Conservation (phyloP, 2,888 invertebrate genomes). For the Meghimatium bilineatum region DNA sequence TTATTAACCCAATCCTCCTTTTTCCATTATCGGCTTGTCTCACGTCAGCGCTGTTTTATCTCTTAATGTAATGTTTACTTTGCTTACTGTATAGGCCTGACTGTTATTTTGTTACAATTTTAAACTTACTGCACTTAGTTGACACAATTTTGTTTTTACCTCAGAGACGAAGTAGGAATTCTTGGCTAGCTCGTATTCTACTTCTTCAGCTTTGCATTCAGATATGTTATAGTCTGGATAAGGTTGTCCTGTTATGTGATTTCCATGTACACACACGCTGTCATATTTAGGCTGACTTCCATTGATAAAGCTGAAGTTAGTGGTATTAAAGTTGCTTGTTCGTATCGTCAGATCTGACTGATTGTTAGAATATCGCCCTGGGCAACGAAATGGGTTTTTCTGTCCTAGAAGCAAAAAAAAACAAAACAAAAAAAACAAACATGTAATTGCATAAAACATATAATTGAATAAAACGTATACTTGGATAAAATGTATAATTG, state of each 20-base stretch:
- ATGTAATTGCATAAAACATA: too few relatives aligned
- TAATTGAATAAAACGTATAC: too few relatives aligned
- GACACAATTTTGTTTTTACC: background rate
- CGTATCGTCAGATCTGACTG: background rate
- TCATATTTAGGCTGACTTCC: background rate
- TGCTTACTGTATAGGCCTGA: too few relatives aligned
- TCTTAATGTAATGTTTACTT: too few relatives aligned
- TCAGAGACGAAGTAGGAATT: slow-evolving; percentile 19
- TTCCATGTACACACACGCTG: background rate
- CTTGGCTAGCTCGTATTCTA: slow-evolving; percentile 23
- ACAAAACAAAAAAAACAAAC: too few relatives aligned
- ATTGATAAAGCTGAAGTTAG: background rate
- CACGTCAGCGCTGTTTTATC: too few relatives aligned
- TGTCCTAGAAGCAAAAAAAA: background rate
- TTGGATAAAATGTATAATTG: too few relatives aligned
- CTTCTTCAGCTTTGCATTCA: background rate
- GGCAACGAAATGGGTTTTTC: slow-evolving; percentile 26
- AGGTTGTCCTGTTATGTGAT: too few relatives aligned
- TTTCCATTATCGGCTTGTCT: too few relatives aligned
- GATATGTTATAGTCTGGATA: background rate
- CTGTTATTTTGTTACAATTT: too few relatives aligned
- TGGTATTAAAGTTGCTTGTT: background rate
- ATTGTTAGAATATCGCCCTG: background rate
- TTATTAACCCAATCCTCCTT: too few relatives aligned
- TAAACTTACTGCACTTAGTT: too few relatives aligned